These are phyloP conservation scores for Spongilla lacustris DNA, from an alignment of 37 sponge, comb jelly and placozoan species.

Conservation along the genomic window DNA sequence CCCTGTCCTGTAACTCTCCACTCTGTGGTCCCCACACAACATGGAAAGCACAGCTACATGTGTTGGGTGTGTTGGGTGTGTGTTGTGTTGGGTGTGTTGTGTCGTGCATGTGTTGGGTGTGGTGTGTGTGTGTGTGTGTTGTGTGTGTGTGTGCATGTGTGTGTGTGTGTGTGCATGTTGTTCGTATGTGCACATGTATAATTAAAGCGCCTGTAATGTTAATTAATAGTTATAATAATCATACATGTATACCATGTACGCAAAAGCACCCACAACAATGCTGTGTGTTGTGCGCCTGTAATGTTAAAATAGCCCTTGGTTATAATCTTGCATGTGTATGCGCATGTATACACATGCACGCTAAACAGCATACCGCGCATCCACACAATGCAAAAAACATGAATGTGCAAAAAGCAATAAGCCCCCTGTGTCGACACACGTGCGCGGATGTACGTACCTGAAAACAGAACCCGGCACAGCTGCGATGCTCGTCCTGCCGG, in stretches of 20 bases:
- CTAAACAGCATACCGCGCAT: too few relatives aligned
- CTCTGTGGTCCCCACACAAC: conserved; percentile 74
- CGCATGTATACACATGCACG: background rate
- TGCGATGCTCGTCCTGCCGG: conserved; percentile 64
- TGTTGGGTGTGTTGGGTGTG: background rate
- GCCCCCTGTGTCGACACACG: too few relatives aligned
- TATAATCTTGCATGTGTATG: background rate
- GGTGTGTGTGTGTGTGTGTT: too few relatives aligned
- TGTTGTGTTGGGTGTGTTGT: background rate
- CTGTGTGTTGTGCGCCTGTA: too few relatives aligned
- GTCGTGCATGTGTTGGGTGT: background rate
- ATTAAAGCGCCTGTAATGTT: too few relatives aligned
- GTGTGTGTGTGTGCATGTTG: background rate
- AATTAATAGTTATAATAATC: too few relatives aligned
- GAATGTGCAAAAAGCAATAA: too few relatives aligned
- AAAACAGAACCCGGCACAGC: conserved; percentile 60
- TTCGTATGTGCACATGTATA: too few relatives aligned
- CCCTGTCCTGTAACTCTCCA: conserved; percentile 91
- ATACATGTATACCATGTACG: too few relatives aligned
- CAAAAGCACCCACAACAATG: too few relatives aligned
- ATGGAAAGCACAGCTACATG: conserved; percentile 67
- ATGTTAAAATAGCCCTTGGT: too few relatives aligned
- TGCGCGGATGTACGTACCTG: conserved; percentile 45
- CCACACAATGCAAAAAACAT: background rate
- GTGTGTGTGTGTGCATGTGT: background rate